Conservation (phyloP, 1,140 invertebrate species). For the Spodoptera litura region DNA sequence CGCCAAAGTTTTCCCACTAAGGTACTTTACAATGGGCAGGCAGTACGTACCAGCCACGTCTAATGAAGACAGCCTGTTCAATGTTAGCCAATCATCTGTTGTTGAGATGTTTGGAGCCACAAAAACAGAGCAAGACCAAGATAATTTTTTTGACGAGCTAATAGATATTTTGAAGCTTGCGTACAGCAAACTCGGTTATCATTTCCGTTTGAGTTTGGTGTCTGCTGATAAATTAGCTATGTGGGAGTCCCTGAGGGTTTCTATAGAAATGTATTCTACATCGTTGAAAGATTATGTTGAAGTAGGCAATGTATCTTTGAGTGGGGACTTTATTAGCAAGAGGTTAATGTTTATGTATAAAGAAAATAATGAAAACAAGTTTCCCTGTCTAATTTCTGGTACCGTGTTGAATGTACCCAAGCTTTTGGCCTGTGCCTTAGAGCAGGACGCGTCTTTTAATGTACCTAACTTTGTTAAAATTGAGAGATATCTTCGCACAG, state of each 20-base stretch:
- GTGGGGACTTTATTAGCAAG: conserved; percentile 89
- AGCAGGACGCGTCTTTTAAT: conserved; percentile 84
- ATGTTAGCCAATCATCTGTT: conserved; percentile 87
- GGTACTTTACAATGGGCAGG: conserved; percentile 88
- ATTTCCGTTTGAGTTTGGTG: conserved; percentile 87
- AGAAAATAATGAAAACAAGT: conserved; percentile 83
- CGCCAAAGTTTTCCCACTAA: conserved; percentile 87
- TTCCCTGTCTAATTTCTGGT: conserved; percentile 88
- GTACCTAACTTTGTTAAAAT: conserved; percentile 66
- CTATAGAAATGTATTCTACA: conserved; percentile 89
- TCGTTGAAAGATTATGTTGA: conserved; percentile 87
- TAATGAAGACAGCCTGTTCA: conserved; percentile 86
- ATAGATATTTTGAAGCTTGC: conserved; percentile 80
- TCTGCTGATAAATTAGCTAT: conserved; percentile 86
- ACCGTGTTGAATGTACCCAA: conserved; percentile 88
- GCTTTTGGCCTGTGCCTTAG: conserved; percentile 88
- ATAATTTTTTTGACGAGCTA: conserved; percentile 82
- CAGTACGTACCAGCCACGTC: conserved; percentile 86
- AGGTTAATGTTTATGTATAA: conserved; percentile 88
- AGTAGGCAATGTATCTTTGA: conserved; percentile 88
- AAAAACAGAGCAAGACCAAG: conserved; percentile 78
- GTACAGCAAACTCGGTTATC: conserved; percentile 87
- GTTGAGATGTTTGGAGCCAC: conserved; percentile 86
- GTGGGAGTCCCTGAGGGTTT: conserved; percentile 88
- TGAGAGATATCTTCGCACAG: conserved; percentile 61